Evolutionary conservation across 53 echinoderm and acorn worm species (phyloP).

Genomic region (Henricia sp.): DNA sequence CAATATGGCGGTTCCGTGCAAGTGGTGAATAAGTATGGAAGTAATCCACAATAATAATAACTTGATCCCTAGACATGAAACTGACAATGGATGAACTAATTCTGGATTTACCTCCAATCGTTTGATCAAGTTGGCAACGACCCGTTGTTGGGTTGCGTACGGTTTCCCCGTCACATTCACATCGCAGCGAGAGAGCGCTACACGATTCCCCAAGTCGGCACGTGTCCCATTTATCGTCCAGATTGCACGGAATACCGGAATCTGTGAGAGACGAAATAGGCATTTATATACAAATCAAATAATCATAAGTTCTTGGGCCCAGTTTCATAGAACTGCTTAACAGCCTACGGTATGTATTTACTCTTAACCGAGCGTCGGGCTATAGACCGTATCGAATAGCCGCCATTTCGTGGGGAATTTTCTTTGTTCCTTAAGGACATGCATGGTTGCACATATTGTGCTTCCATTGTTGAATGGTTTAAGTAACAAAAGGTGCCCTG

Average conservation of each 20-base stretch:
- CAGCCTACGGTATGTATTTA: no score
- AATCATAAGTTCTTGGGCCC: background rate
- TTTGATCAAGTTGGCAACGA: background rate
- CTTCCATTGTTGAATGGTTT: no score
- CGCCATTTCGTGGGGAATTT: no score
- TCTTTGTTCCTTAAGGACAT: no score
- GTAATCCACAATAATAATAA: no score
- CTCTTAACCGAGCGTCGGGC: no score
- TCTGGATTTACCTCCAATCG: conserved; percentile 5
- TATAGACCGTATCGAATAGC: no score
- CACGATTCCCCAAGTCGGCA: conserved; percentile 26
- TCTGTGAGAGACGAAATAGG: background rate
- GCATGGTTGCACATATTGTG: no score
- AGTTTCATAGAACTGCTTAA: no score
- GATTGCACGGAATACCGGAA: background rate
- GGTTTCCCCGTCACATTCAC: conserved; percentile 1
- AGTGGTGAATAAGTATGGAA: no score
- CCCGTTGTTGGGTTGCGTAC: background rate
- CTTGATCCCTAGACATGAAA: background rate
- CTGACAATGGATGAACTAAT: background rate
- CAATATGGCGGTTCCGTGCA: no score
- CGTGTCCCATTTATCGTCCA: conserved; percentile 8
- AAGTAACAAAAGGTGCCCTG: no score
- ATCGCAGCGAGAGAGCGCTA: background rate
- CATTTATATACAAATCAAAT: background rate